phyloP scores from a whole-genome alignment of 2,797 vertebrate species.

The Vipera latastei region DNA sequence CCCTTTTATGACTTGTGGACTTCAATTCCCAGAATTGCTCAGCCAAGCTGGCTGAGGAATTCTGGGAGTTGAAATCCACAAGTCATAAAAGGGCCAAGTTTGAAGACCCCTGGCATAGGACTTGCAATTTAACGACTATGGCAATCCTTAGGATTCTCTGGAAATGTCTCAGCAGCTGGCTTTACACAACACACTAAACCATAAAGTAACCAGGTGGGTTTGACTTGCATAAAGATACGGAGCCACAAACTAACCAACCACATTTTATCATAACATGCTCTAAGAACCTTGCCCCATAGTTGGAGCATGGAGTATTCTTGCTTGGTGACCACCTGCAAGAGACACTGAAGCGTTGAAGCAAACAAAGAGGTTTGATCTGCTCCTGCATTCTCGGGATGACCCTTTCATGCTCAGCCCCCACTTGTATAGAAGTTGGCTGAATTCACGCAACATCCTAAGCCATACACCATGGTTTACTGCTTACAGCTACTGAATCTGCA shows the following conservation, averaged over 20 bases:
- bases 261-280: not conserved
- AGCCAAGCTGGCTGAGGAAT: too few species aligned
- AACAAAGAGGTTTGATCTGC: not conserved
- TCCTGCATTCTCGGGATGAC: not conserved
- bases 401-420: not conserved
- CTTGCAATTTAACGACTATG: not conserved
- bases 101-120: too few species aligned
- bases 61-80: too few species aligned
- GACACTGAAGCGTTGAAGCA: not conserved
- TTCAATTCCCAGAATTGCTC: too few species aligned
- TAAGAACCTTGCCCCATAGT: not conserved
- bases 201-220: not conserved
- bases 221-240: not conserved
- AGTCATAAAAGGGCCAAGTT: too few species aligned
- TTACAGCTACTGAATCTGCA: not conserved
- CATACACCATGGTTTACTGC: not conserved
- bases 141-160: not conserved
- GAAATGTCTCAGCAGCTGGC: not conserved
- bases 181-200: not conserved
- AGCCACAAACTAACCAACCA: not conserved
- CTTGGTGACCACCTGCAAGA: not conserved
- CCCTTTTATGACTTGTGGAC: too few species aligned
- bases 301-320: not conserved
- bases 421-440: not conserved
- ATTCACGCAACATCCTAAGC: not conserved